Base-by-base conservation (phyloP, 2,113 vertebrate genomes). In the Eurypyga helias region DNA sequence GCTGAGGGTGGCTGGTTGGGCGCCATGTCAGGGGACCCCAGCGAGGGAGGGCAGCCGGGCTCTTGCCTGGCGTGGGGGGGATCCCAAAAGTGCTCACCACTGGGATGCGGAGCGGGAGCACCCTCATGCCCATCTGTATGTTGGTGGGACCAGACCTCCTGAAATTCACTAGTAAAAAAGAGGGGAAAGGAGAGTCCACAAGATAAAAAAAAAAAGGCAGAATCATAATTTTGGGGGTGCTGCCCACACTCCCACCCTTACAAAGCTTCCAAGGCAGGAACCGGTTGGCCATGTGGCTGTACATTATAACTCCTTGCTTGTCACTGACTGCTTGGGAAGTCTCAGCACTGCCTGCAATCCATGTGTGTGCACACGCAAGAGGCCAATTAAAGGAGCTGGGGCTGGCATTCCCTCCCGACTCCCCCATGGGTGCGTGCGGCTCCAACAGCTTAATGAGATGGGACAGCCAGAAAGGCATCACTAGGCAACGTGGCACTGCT, bases 51-150 rank as follows among this genome's bases (percentile, higher is more conserved):
- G 48, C 45, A 28, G 61, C 10, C 2, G 3, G 61, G n/a, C 46
- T 52, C 38, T 51, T 20, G 46, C 60, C 34, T 21, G 41, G 10
- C 41, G 12, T 1, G 1, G 43, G 46, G 60, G 36, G 38, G 33
- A 73, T n/a, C 33, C 62, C 0, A 0, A 5, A 7, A 60, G 33
- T 3, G 2, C 29, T 18, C 45, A 7, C 17, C 0, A 1, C 54
- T 33, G 46, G 18, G n/a, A 13, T 9, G 28, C 1, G 33, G 54
- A 20, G 46, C 33, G 5, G 54, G 36, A 76, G 48, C n/a, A 31
- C 61, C 54, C 23, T 24, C 18, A 2, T 5, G 19, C 38, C 55
- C 36, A 25, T 24, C 51, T 2, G 1, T 4, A 15, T 9, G 29
- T 12, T 12, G 6, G 25, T 9, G 54, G 79, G 54, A 46, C 33